Percentiles rank a stretch among this genome's conserved stretches.
Evolutionary conservation across 35 echinoderm and acorn worm species (phyloP).

Genomic region (Apostichopus japonicus): DNA sequence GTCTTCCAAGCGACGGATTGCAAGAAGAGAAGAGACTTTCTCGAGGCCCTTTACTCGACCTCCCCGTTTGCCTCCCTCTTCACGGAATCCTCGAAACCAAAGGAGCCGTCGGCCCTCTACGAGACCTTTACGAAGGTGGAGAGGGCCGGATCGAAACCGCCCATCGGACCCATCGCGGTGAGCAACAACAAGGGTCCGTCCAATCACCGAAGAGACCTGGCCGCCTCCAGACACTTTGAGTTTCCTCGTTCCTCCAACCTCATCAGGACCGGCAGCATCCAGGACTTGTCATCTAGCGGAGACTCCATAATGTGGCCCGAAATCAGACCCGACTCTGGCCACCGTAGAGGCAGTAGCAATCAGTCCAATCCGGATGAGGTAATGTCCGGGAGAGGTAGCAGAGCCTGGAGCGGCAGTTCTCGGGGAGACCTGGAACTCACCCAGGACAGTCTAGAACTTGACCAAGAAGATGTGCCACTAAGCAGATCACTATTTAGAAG

Average conservation of each 20-base stretch:
- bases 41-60: slow-evolving; percentile 84
- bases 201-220: not conserved
- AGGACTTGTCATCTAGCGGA: slow-evolving; percentile 45
- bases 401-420: slow-evolving; percentile 15
- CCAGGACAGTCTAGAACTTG: not conserved
- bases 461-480: not conserved
- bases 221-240: not conserved
- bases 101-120: not conserved
- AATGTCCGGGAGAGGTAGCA: slow-evolving; percentile 11
- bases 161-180: not conserved
- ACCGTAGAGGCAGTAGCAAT: not conserved
- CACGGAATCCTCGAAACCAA: slow-evolving; percentile 1
- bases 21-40: slow-evolving; percentile 69
- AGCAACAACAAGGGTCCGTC: not conserved
- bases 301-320: slow-evolving; percentile 46
- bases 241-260: not conserved
- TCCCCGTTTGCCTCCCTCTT: slow-evolving; percentile 94
- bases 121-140: not conserved
- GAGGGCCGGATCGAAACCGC: slow-evolving; percentile 4
- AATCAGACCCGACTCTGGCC: not conserved
- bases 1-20: slow-evolving; percentile 75
- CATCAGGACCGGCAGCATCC: slow-evolving; percentile 32
- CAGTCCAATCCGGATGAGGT: slow-evolving; percentile 1
- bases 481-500: not conserved
- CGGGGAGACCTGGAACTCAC: slow-evolving; percentile 34